Percentiles rank a stretch among this genome's conserved stretches.
Evolutionary conservation across 2,113 vertebrate genomes (phyloP).

Genomic region (Corynorhinus townsendii): DNA sequence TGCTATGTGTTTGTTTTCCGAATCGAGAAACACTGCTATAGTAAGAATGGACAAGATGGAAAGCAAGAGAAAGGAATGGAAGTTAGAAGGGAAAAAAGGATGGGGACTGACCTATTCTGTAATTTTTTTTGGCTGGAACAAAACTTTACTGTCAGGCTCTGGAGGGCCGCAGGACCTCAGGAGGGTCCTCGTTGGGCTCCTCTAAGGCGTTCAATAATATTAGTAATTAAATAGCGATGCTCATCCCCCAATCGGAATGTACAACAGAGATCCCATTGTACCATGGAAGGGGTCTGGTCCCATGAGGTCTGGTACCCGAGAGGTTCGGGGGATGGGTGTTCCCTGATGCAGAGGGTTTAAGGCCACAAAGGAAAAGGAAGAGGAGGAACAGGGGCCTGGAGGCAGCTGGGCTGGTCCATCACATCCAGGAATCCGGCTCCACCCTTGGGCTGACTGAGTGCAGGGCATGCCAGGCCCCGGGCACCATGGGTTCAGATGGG

Average conservation of each 20-base stretch:
- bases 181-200: conserved; percentile 16
- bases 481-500: conserved; percentile 7
- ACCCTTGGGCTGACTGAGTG: conserved; percentile 46
- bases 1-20: not conserved
- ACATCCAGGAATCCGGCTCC: conserved; percentile 75
- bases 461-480: conserved; percentile 66
- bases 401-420: not conserved
- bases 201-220: conserved; percentile 75
- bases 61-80: not conserved
- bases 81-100: fast-evolving
- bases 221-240: conserved; percentile 75
- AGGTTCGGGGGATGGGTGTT: not conserved
- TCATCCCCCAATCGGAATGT: conserved; percentile 62
- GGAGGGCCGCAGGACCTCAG: conserved; percentile 44
- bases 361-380: conserved; percentile 67
- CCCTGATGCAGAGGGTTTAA: conserved; percentile 72
- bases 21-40: not conserved
- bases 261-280: conserved; percentile 56
- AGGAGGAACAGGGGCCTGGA: not conserved
- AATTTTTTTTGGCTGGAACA: conserved; percentile 48
- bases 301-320: conserved; percentile 67
- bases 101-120: not conserved
- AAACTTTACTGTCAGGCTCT: conserved; percentile 69
- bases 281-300: conserved; percentile 64
- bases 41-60: not conserved